phyloP scores from a whole-genome alignment of 1,140 invertebrate genomes.

The Reticulitermes speratus region DNA sequence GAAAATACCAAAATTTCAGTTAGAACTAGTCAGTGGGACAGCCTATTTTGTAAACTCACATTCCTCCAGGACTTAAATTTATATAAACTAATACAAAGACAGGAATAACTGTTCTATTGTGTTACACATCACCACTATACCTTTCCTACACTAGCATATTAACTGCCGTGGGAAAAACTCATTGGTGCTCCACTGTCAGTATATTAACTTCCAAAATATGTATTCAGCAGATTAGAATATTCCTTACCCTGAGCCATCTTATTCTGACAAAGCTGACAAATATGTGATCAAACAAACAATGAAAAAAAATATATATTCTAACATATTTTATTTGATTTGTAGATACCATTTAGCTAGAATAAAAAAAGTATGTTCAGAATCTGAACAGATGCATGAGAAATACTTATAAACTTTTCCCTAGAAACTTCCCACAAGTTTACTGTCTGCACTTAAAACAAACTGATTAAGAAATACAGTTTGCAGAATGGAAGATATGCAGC shows the following conservation, averaged over 20 bases:
- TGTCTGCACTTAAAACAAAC: not conserved
- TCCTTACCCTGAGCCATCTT: not conserved
- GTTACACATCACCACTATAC: not conserved
- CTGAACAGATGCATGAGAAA: not conserved
- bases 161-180: constrained; percentile 14
- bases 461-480: not conserved
- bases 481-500: not conserved
- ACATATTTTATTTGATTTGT: not conserved
- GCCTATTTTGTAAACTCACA: not conserved
- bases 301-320: not conserved
- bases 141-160: not conserved
- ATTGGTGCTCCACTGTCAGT: not conserved
- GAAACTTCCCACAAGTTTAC: not conserved
- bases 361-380: not conserved
- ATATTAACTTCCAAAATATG: not conserved
- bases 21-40: too few species aligned
- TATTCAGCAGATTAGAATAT: not conserved
- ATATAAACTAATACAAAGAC: not conserved
- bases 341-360: not conserved
- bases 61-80: not conserved
- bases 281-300: not conserved
- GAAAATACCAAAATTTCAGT: too few species aligned
- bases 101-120: not conserved
- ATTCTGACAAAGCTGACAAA: not conserved
- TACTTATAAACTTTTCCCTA: not conserved